These are phyloP conservation scores for Therioaphis trifolii DNA, from an alignment of 2,888 invertebrate genomes.

Conservation along the genomic window DNA sequence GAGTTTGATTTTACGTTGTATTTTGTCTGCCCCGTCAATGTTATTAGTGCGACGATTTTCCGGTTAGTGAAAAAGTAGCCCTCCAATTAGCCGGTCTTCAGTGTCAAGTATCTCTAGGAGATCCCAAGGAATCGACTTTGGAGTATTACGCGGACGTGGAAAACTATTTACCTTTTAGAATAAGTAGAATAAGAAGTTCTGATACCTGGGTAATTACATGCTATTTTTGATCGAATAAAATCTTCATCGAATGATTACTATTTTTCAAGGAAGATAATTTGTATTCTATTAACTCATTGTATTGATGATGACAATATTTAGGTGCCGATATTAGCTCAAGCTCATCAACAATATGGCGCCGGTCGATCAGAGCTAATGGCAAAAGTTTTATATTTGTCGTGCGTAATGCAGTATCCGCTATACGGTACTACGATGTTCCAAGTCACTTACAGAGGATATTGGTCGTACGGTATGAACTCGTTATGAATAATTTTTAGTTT, in stretches of 20 bases:
- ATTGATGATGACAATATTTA: conserved; percentile 65
- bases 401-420: conserved; percentile 96
- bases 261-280: no score
- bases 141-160: conserved; percentile 93
- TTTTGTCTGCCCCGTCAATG: background rate
- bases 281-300: background rate
- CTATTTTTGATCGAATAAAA: background rate
- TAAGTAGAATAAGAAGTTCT: conserved; percentile 81
- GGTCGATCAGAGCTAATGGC: conserved; percentile 91
- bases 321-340: conserved; percentile 87
- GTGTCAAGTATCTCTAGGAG: conserved; percentile 93
- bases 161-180: conserved; percentile 86
- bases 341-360: conserved; percentile 91
- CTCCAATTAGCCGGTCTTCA: conserved; percentile 93
- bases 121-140: conserved; percentile 80
- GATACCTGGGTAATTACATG: conserved; percentile 82
- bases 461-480: conserved; percentile 83
- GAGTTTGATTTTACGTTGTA: background rate
- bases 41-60: conserved; percentile 88
- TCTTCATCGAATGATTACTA: no score
- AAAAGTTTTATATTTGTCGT: conserved; percentile 91
- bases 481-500: background rate
- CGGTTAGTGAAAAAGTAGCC: conserved; percentile 93
- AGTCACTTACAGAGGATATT: conserved; percentile 92
- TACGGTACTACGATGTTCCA: conserved; percentile 89